These are phyloP conservation scores for Gerris lacustris DNA, from an alignment of 2,888 invertebrate species.

Conservation along the genomic window DNA sequence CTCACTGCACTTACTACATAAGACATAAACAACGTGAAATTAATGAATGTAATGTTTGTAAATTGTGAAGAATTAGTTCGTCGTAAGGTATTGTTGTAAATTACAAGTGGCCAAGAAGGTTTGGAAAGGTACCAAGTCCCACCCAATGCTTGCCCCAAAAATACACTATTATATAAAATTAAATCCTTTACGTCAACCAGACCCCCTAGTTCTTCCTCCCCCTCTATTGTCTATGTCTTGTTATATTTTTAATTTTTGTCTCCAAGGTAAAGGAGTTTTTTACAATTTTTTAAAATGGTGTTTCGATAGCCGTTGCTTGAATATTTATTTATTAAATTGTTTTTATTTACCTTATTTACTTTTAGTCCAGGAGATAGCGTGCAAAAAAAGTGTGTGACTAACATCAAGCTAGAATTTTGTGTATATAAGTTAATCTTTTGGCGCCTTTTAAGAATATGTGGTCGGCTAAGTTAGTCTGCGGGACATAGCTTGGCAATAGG, in stretches of 20 bases:
- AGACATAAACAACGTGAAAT: neutral
- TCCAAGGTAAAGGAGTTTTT: neutral
- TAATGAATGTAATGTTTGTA: slow-evolving; percentile 3
- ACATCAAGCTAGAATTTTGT: too few species aligned
- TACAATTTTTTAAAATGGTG: too few species aligned
- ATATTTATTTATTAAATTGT: too few species aligned
- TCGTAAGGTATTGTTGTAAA: neutral
- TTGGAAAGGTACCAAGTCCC: neutral
- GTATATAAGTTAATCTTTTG: too few species aligned
- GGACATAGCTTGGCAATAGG: too few species aligned
- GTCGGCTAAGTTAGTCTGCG: too few species aligned
- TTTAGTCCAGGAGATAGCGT: too few species aligned
- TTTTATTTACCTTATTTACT: too few species aligned
- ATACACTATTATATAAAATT: neutral
- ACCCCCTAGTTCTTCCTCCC: neutral
- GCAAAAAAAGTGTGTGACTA: too few species aligned
- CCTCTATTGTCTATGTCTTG: neutral
- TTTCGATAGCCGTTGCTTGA: too few species aligned
- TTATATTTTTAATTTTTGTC: neutral
- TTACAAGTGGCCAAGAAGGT: neutral
- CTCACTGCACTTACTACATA: neutral
- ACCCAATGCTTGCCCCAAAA: neutral
- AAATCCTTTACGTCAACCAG: neutral
- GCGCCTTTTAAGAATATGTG: too few species aligned
- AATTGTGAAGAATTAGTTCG: neutral